phyloP scores from a whole-genome alignment of 2,797 vertebrate genomes.

The Pristis pectinata region DNA sequence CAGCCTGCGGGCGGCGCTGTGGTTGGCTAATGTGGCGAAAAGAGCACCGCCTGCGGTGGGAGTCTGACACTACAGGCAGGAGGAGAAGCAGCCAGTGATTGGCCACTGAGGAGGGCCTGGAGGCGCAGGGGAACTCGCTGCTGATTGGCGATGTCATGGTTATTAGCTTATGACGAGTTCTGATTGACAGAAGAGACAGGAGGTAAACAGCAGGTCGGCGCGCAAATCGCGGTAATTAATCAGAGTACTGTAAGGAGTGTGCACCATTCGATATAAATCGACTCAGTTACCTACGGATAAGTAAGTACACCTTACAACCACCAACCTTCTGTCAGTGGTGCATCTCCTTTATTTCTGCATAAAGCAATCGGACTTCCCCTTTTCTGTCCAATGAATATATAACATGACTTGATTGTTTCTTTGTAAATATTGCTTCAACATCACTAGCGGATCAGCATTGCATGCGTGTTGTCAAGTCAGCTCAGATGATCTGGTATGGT shows the following conservation, averaged over 20 bases:
- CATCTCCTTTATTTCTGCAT: background rate
- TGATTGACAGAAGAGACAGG: slow-evolving; percentile 27
- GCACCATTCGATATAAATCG: background rate
- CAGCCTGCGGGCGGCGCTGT: background rate
- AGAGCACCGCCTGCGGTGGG: background rate
- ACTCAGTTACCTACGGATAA: slow-evolving; percentile 22
- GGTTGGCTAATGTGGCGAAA: background rate
- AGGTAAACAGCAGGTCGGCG: slow-evolving; percentile 30
- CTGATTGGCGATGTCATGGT: background rate
- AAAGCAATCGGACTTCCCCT: background rate
- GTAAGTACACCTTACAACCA: slow-evolving; percentile 4
- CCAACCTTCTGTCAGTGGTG: background rate
- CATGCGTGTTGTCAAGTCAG: background rate
- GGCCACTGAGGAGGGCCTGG: background rate
- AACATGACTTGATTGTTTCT: background rate
- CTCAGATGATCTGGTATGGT: background rate
- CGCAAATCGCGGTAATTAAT: slow-evolving; percentile 1
- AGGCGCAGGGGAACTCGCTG: background rate
- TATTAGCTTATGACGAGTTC: background rate
- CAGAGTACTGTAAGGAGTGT: background rate
- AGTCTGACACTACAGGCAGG: background rate
- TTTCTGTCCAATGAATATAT: background rate
- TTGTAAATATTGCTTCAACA: background rate
- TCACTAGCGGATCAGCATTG: background rate
- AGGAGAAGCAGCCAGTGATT: background rate